These are phyloP conservation scores for Lepidostoma basale DNA, from an alignment of 1,140 invertebrate species.

Conservation along the genomic window DNA sequence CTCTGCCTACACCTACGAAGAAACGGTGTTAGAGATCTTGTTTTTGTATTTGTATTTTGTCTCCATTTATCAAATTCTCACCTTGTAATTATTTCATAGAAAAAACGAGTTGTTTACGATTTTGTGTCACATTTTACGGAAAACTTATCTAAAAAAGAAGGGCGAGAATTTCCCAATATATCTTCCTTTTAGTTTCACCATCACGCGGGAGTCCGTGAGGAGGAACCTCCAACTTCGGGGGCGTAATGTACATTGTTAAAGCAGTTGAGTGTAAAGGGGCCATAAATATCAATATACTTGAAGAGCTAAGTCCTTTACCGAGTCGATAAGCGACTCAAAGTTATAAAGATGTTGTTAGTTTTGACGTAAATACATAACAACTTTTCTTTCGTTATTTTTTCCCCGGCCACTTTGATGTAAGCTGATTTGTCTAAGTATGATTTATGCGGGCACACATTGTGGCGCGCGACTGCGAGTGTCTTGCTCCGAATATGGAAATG, in stretches of 20 bases:
- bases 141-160: no score
- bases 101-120: no score
- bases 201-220: not conserved
- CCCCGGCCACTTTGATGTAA: not conserved
- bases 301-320: constrained; percentile 17
- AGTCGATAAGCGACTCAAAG: constrained; percentile 23
- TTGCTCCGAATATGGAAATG: no score
- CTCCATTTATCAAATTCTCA: not conserved
- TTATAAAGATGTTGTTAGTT: constrained; percentile 27
- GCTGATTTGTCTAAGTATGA: constrained; percentile 23
- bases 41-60: not conserved
- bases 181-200: not conserved
- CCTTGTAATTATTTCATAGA: no score
- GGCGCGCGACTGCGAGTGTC: no score
- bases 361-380: constrained; percentile 20
- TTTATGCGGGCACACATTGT: no score
- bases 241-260: constrained; percentile 28
- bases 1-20: no score
- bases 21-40: not conserved
- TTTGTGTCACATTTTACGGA: no score
- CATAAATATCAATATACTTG: constrained; percentile 22
- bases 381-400: not conserved
- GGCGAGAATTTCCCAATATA: not conserved
- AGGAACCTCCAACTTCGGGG: not conserved
- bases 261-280: constrained; percentile 9